These are phyloP conservation scores for Reticulitermes lucifugus DNA, from an alignment of 2,888 invertebrate genomes.

Conservation along the genomic window DNA sequence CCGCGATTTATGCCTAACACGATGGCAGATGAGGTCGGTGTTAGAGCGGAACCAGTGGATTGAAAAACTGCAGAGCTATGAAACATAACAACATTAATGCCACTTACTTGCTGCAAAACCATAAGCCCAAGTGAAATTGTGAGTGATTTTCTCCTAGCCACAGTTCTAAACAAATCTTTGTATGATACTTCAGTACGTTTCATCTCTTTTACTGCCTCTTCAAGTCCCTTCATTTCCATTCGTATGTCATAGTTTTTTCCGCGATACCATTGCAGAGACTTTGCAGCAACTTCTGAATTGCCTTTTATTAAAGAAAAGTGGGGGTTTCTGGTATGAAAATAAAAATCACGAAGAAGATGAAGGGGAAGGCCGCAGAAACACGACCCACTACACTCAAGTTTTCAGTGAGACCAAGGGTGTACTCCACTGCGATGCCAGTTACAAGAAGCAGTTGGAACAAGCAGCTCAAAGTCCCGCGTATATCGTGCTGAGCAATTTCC, in stretches of 20 bases:
- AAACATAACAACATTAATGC: slow-evolving; percentile 53
- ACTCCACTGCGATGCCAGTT: slow-evolving; percentile 83
- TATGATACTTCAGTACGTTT: slow-evolving; percentile 57
- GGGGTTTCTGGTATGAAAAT: slow-evolving; percentile 92
- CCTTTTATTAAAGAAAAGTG: slow-evolving; percentile 65
- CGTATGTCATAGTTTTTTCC: slow-evolving; percentile 77
- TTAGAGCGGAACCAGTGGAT: slow-evolving; percentile 50
- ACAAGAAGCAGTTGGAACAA: slow-evolving; percentile 89
- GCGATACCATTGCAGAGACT: slow-evolving; percentile 77
- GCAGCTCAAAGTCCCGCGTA: slow-evolving; percentile 86
- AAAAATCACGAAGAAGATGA: slow-evolving; percentile 77
- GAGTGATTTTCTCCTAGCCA: slow-evolving; percentile 36
- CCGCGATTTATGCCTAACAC: slow-evolving; percentile 54
- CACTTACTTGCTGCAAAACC: slow-evolving; percentile 47
- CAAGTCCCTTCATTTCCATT: slow-evolving; percentile 72
- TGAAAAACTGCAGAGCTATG: slow-evolving; percentile 55
- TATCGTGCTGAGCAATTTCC: slow-evolving; percentile 86
- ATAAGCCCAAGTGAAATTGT: slow-evolving; percentile 35
- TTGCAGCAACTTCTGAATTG: slow-evolving; percentile 73
- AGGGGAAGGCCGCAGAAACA: slow-evolving; percentile 74
- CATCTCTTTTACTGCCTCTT: slow-evolving; percentile 67
- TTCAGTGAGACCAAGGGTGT: slow-evolving; percentile 73
- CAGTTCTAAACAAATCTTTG: slow-evolving; percentile 49
- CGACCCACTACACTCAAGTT: slow-evolving; percentile 72
- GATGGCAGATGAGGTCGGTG: slow-evolving; percentile 55